These are phyloP conservation scores for Charina bottae DNA, from an alignment of 2,113 vertebrate genomes.

Conservation along the genomic window DNA sequence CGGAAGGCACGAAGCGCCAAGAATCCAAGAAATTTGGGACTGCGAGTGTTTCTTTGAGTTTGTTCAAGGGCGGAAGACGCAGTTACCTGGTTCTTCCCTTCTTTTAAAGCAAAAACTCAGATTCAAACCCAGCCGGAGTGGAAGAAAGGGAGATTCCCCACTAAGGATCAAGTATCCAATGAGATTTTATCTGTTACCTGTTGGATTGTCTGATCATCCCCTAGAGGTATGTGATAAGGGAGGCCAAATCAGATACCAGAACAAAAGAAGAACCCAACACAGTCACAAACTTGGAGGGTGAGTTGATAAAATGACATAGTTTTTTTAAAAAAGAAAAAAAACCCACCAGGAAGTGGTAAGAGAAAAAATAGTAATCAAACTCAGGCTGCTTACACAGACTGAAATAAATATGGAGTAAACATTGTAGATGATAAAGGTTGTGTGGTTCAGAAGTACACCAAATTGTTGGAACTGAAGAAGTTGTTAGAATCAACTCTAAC, in stretches of 20 bases:
- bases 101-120: constrained; percentile 14
- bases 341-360: constrained; percentile 36
- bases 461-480: neutral
- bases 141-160: neutral
- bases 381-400: neutral
- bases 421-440: neutral
- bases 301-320: neutral
- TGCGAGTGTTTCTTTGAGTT: neutral
- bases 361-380: constrained; percentile 15
- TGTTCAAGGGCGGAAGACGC: neutral
- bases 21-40: neutral
- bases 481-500: neutral
- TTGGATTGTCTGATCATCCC: neutral
- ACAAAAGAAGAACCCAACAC: neutral
- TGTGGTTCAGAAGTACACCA: neutral
- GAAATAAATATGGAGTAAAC: neutral
- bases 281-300: neutral
- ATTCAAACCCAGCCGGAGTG: too few species aligned
- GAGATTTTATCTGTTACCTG: neutral
- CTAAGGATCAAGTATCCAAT: accelerated
- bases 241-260: neutral
- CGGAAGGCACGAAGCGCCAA: neutral
- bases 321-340: constrained; percentile 28
- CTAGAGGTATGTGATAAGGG: neutral
- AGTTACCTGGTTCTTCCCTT: neutral